Conservation (phyloP, 2,797 vertebrate species). For the Kryptopterus vitreolus region DNA sequence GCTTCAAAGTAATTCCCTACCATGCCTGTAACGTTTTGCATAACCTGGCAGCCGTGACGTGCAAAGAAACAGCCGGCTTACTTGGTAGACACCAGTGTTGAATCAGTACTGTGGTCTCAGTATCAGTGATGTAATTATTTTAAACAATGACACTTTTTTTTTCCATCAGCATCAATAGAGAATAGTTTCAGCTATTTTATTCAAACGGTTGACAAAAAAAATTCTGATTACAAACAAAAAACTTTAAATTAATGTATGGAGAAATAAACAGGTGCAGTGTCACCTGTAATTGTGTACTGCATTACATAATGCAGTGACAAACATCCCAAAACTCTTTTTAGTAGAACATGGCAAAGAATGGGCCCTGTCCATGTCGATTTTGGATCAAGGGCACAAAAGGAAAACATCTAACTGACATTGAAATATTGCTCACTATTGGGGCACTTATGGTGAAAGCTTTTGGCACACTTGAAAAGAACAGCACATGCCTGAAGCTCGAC, state of each 20-base stretch:
- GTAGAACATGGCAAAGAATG: background rate
- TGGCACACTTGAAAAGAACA: conserved; percentile 6
- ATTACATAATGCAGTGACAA: background rate
- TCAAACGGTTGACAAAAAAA: no score
- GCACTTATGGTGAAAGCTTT: background rate
- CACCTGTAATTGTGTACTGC: background rate
- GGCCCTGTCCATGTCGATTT: background rate
- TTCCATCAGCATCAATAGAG: background rate
- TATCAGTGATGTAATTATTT: background rate
- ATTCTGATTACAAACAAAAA: background rate
- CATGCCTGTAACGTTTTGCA: conserved; percentile 13
- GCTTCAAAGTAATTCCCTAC: background rate
- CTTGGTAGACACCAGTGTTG: background rate
- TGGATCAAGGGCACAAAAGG: background rate
- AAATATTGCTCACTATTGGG: background rate
- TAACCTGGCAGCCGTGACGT: background rate
- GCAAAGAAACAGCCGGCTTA: background rate
- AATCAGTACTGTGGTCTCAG: background rate
- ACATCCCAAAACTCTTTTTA: background rate
- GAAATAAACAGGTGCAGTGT: background rate
- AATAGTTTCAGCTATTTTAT: background rate
- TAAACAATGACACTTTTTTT: background rate
- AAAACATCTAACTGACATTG: background rate
- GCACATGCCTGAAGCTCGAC: conserved; percentile 1
- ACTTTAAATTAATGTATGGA: background rate